Evolutionary conservation across 2,888 invertebrate genomes (phyloP), one percentile per base, ranked within the genome.

Genomic region (Drosophila hamatofila): DNA sequence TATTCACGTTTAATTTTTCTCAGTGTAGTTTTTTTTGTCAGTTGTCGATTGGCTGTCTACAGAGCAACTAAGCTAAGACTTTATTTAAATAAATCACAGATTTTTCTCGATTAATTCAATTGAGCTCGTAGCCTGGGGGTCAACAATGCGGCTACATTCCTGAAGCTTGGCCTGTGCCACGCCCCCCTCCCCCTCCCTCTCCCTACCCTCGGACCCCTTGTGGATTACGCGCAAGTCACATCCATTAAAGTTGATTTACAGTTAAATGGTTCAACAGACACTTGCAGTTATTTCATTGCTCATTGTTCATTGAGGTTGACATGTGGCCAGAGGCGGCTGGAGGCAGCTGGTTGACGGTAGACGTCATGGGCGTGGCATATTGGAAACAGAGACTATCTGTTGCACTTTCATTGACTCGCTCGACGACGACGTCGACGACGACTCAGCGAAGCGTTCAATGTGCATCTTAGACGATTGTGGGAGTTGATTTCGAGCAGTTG

Each of bases 401-500:
- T 80, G 64, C 75, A 70, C 59, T 74, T 71, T 63, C 78, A 72
- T 68, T 70, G 72, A 70, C 63, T 63, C 58, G 60, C 30, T 12
- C 21, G 42, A 5, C 4, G 61, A 8, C 41, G 41, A 6, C 42
- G 39, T 2, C 18, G 56, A 21, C 21, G 14, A 7, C 42, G 21
- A 25, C 63, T 37, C 60, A 71, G 49, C 64, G 78, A 37, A 49
- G 25, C 58, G 48, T 48, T 25, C 44, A 25, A 3, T 8, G 46
- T 46, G 46, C 46, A 33, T 33, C 16, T 49, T 21, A 6, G 18
- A 8, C 21, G 30, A n/a, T 18, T 23, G 57, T 7, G 41, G 41
- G 35, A 41, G 21, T 56, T 49, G 69, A 61, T 65, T 59, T 70
- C 23, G 69, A 39, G 72, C 82, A 86, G 74, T 81, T 86, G 86